These are phyloP conservation scores for Pyrgilauda ruficollis DNA, from an alignment of 2,113 vertebrate genomes.

Conservation along the genomic window DNA sequence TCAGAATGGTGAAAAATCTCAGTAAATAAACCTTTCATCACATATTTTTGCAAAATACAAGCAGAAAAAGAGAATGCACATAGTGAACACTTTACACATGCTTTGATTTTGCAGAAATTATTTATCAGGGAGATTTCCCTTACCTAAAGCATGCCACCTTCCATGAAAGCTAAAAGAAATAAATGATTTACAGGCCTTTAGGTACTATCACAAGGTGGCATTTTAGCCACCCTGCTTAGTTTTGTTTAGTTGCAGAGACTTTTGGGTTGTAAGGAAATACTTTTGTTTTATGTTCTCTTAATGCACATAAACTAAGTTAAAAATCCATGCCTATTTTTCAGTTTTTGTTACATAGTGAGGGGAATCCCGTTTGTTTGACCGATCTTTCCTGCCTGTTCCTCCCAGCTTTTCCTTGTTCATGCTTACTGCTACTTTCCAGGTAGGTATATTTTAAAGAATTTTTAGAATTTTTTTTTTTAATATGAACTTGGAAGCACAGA, in stretches of 20 bases:
- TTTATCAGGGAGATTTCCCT: not conserved
- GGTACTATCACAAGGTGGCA: not conserved
- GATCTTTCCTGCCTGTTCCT: not conserved
- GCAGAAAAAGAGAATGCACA: not conserved
- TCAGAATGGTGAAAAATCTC: not conserved
- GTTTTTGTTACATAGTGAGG: not conserved
- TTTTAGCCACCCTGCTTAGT: not conserved
- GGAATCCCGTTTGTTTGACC: not conserved
- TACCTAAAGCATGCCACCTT: not conserved
- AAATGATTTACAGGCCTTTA: not conserved
- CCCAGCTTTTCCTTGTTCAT: not conserved
- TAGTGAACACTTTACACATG: not conserved
- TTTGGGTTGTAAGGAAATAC: conserved; percentile 7
- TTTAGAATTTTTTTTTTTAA: not conserved
- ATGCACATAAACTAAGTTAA: not conserved
- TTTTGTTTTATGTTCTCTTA: not conserved
- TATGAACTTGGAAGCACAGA: not conserved
- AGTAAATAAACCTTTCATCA: not conserved
- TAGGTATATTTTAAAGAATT: not conserved
- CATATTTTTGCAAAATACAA: not conserved
- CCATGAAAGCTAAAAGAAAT: not conserved
- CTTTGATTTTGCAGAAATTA: not conserved
- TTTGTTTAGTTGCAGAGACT: not conserved
- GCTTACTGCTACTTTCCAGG: not conserved
- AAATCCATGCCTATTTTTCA: not conserved